Evolutionary conservation across 2,113 vertebrate genomes (phyloP).

Genomic region (Sinocyclocheilus anshuiensis): DNA sequence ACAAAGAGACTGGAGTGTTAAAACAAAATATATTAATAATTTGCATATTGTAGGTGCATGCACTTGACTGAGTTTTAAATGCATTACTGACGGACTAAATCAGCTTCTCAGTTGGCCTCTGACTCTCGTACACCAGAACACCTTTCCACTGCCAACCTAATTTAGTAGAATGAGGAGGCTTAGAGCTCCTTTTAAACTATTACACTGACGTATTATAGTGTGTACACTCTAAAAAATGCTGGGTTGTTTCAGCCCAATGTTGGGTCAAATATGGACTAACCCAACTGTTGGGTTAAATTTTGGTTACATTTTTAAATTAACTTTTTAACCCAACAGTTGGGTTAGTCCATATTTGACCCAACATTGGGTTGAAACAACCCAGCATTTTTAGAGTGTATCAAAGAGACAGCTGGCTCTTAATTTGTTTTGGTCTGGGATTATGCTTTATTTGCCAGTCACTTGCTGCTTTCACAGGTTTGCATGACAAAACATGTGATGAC

Average conservation of each 20-base stretch:
- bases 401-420: not conserved
- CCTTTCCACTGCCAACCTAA: not conserved
- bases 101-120: not conserved
- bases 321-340: no score
- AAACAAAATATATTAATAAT: not conserved
- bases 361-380: no score
- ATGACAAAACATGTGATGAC: not conserved
- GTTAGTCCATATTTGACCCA: no score
- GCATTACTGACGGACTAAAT: conserved; percentile 3
- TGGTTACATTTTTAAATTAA: no score
- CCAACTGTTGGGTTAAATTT: no score
- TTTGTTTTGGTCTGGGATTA: not conserved
- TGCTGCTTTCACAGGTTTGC: not conserved
- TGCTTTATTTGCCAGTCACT: not conserved
- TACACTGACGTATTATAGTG: not conserved
- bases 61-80: not conserved
- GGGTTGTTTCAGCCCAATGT: no score
- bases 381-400: no score
- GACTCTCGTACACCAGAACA: not conserved
- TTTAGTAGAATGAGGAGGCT: conserved; percentile 14
- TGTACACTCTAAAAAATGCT: no score
- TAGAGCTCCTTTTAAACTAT: not conserved
- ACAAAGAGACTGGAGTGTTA: not conserved
- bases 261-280: no score
- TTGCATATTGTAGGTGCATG: not conserved